Base-by-base conservation (phyloP, 1,140 invertebrate genomes). In the Rhynchophorus ferrugineus region DNA sequence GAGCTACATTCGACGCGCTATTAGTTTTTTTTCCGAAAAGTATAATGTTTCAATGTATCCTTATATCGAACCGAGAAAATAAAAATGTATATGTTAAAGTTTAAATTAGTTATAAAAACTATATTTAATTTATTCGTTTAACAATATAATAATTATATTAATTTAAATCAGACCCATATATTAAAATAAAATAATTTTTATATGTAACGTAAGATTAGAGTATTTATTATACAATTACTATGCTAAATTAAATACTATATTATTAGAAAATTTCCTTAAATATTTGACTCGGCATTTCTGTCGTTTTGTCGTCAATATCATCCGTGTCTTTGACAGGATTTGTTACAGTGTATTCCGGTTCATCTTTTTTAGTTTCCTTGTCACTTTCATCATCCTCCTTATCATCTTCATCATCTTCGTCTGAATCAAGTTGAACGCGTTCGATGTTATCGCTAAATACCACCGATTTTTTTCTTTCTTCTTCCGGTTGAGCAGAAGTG, bases 381-480 rank as follows among this genome's bases (percentile, higher is more conserved):
- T 19, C 39, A 6, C 38, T 34, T 0, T 44, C 21, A 18, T 41
- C 34, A 9, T 37, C 11, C 6, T 57, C 49, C n/a, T 45, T 47
- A 39, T 60, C 56, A 19, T 64, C 60, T 38, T 59, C 58, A 46
- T 69, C 59, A 33, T 59, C 59, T 13, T 58, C 41, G 9, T 58
- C 47, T 36, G 51, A 42, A 19, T 65, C 61, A 46, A 69, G 64
- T 49, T 69, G 59, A 11, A 64, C 48, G 51, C 58, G 46, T 58
- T 67, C 57, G 8, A 69, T 58, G 16, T 58, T 64, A 21, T 61
- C 58, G 13, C 67, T 62, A 52, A 69, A 69, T 2, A 48, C 56
- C 7, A 69, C 65, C 7, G 57, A 60, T 63, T 67, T 64, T 47
- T 59, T 45, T 66, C 58, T n/a, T 35, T 43, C 14, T 18, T 54